Percentiles rank a stretch among this genome's conserved stretches.
Conservation (phyloP, 2,797 vertebrate species). For the Phrynocephalus forsythii region DNA sequence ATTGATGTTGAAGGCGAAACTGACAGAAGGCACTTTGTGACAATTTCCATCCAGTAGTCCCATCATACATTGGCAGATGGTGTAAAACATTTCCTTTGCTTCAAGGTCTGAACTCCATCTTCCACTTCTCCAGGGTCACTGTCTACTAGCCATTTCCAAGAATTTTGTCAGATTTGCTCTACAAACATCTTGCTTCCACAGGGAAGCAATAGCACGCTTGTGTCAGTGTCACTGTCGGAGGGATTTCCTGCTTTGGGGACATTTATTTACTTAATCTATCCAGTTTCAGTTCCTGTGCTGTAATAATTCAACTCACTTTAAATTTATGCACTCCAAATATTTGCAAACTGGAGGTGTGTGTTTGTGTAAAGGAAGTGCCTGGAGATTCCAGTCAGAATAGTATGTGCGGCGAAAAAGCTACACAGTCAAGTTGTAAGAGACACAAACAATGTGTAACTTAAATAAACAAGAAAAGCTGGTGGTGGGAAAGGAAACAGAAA, state of each 20-base stretch:
- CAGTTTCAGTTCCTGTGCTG: not conserved
- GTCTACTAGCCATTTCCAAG: constrained; percentile 17
- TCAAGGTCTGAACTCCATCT: not conserved
- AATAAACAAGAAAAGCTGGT: constrained; percentile 45
- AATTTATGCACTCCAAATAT: constrained; percentile 37
- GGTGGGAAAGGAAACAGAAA: constrained; percentile 45
- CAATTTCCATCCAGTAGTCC: not conserved
- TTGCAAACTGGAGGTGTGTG: constrained; percentile 24
- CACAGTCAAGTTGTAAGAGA: constrained; percentile 23
- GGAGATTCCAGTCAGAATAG: constrained; percentile 10
- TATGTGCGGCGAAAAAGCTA: constrained; percentile 5
- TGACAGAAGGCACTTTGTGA: not conserved
- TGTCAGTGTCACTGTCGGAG: accelerated
- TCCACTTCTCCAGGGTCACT: not conserved
- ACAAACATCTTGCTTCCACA: constrained; percentile 20
- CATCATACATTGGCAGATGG: not conserved
- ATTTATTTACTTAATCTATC: constrained; percentile 3
- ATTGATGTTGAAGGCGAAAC: not conserved
- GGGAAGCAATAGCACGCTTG: not conserved
- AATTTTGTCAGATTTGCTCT: constrained; percentile 15
- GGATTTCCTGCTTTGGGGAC: not conserved
- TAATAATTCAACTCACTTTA: constrained; percentile 27
- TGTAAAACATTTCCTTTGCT: constrained; percentile 8
- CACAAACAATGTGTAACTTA: constrained; percentile 32
- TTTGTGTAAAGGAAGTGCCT: constrained; percentile 43